These are phyloP conservation scores for Cephalotes varians DNA, from an alignment of 2,888 invertebrate genomes.

Conservation along the genomic window DNA sequence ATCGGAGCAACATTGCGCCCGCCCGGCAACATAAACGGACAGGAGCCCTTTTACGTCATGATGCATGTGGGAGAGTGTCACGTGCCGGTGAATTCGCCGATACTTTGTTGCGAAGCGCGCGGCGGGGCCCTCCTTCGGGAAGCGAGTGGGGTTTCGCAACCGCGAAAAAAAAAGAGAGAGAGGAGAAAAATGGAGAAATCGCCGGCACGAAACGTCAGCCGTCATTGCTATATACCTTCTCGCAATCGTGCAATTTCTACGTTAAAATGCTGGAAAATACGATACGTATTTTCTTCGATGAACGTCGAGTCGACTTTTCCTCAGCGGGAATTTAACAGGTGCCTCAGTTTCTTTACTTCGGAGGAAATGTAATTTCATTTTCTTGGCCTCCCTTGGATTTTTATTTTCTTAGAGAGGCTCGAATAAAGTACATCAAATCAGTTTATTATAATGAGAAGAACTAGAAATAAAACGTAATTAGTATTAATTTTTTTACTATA, in stretches of 20 bases:
- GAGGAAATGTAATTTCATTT: slow-evolving; percentile 43
- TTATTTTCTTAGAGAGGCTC: background rate
- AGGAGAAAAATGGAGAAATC: background rate
- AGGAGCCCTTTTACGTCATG: slow-evolving; percentile 34
- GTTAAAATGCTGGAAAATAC: slow-evolving; percentile 48
- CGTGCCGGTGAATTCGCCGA: slow-evolving; percentile 42
- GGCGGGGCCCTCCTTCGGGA: background rate
- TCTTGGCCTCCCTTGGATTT: background rate
- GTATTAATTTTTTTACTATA: background rate
- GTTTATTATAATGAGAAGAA: background rate
- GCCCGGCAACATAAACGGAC: slow-evolving; percentile 39
- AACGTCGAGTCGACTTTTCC: slow-evolving; percentile 43
- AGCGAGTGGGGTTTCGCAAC: background rate
- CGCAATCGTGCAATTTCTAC: slow-evolving; percentile 39
- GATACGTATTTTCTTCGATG: slow-evolving; percentile 46
- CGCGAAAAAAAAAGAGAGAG: background rate
- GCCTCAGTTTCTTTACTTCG: slow-evolving; percentile 26
- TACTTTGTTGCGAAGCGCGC: slow-evolving; percentile 18
- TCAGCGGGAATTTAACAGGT: slow-evolving; percentile 46
- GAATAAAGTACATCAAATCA: slow-evolving; percentile 12
- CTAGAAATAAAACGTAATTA: background rate
- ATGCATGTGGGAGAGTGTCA: slow-evolving; percentile 55
- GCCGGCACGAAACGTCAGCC: slow-evolving; percentile 44
- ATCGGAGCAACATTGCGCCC: slow-evolving; percentile 25
- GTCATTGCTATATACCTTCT: slow-evolving; percentile 9